Evolutionary conservation across 2,888 invertebrate genomes (phyloP).

Genomic region (Pemphredon lugubris): DNA sequence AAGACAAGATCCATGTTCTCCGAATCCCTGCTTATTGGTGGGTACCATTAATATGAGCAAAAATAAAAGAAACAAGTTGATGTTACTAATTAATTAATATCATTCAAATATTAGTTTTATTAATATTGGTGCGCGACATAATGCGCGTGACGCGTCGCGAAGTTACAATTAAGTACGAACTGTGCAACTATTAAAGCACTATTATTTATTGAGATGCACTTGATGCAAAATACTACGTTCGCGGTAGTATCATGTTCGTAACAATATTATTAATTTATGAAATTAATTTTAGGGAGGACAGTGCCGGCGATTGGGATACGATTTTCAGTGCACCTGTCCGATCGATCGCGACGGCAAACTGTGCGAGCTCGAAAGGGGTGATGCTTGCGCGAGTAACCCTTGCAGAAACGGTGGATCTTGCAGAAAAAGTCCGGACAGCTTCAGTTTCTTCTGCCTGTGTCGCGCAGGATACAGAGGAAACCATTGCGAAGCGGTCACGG

Average conservation of each 20-base stretch:
- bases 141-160: too few relatives aligned
- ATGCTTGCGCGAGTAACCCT: constrained; percentile 92
- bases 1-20: constrained; percentile 94
- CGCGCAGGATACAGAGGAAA: constrained; percentile 95
- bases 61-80: neutral
- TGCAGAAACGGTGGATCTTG: constrained; percentile 96
- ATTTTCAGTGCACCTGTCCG: constrained; percentile 92
- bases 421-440: constrained; percentile 92
- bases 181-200: too few relatives aligned
- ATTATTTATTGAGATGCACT: too few relatives aligned
- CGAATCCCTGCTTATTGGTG: constrained; percentile 89
- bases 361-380: constrained; percentile 92
- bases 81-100: neutral
- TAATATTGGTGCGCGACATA: too few relatives aligned
- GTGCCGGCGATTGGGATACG: constrained; percentile 91
- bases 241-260: too few relatives aligned
- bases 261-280: neutral
- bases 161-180: too few relatives aligned
- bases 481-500: constrained; percentile 93
- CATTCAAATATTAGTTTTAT: too few relatives aligned
- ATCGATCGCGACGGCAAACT: constrained; percentile 90
- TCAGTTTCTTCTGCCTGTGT: constrained; percentile 95
- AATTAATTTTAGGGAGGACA: constrained; percentile 85
- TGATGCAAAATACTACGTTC: too few relatives aligned
- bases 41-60: constrained; percentile 12